Percentiles rank a stretch among this genome's conserved stretches.
These are phyloP conservation scores for Elegia similella DNA, from an alignment of 2,888 invertebrate genomes.

Conservation along the genomic window DNA sequence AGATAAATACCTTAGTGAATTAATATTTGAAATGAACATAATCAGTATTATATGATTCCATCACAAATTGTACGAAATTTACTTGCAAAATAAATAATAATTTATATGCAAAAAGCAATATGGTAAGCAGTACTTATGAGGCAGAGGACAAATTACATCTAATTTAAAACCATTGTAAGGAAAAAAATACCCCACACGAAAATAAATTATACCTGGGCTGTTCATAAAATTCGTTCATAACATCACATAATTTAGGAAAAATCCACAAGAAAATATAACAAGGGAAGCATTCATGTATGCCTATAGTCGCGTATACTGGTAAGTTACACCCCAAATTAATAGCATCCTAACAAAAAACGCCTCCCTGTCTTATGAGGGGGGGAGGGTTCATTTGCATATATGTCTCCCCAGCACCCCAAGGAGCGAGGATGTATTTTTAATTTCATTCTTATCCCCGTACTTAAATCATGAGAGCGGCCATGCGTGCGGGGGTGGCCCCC, in stretches of 20 bases:
- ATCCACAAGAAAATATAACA: conserved; percentile 54
- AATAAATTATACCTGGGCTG: conserved; percentile 61
- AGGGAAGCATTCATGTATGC: conserved; percentile 57
- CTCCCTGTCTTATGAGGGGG: conserved; percentile 74
- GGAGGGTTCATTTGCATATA: conserved; percentile 78
- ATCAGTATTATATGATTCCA: no score
- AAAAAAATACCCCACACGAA: conserved; percentile 30
- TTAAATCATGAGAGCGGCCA: conserved; percentile 82
- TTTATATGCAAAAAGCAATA: not conserved
- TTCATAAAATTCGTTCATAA: conserved; percentile 61
- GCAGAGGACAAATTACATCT: conserved; percentile 14
- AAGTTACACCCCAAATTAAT: conserved; percentile 81
- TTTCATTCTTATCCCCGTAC: conserved; percentile 82
- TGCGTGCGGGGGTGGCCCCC: conserved; percentile 71
- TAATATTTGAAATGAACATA: no score
- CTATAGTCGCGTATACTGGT: conserved; percentile 58
- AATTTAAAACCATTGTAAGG: conserved; percentile 23
- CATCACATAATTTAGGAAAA: conserved; percentile 72
- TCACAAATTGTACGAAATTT: no score
- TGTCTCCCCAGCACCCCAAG: conserved; percentile 79
- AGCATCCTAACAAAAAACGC: conserved; percentile 80
- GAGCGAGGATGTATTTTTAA: conserved; percentile 81
- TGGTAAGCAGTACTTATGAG: not conserved
- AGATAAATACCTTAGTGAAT: no score
- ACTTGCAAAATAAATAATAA: not conserved